Percentiles rank a stretch among this genome's conserved stretches.
phyloP scores from a whole-genome alignment of 2,797 vertebrate genomes.

The Mus spretus region DNA sequence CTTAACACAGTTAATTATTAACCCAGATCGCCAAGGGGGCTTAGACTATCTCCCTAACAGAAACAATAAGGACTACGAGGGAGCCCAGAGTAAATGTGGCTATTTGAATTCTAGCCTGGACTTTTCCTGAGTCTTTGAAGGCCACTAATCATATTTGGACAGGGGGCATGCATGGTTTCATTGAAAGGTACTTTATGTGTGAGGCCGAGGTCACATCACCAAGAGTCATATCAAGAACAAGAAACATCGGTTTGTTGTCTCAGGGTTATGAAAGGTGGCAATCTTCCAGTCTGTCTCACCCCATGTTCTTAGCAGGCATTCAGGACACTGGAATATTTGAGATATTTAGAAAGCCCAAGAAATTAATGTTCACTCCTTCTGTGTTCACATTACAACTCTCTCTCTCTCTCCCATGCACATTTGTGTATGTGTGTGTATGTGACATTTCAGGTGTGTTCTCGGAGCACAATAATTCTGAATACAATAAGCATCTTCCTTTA shows the following conservation, averaged over 20 bases:
- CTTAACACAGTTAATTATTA: slow-evolving; percentile 64
- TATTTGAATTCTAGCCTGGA: slow-evolving; percentile 29
- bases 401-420: neutral
- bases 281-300: neutral
- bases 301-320: slow-evolving; percentile 52
- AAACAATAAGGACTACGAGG: neutral
- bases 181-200: neutral
- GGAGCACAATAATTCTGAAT: neutral
- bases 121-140: slow-evolving; percentile 37
- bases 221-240: neutral
- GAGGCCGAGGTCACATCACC: slow-evolving; percentile 19
- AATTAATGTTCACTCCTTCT: slow-evolving; percentile 73
- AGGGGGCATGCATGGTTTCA: neutral
- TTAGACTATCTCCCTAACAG: neutral
- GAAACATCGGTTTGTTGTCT: slow-evolving; percentile 49
- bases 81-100: neutral
- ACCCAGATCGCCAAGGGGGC: slow-evolving; percentile 19
- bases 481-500: neutral
- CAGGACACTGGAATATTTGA: neutral
- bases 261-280: slow-evolving; percentile 56
- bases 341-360: slow-evolving; percentile 57
- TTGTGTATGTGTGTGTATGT: neutral
- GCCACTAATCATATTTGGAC: slow-evolving; percentile 2
- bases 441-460: neutral
- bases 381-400: slow-evolving; percentile 68